Evolutionary conservation across 2,888 invertebrate species (phyloP).

Genomic region (Drosophila hamatofila): DNA sequence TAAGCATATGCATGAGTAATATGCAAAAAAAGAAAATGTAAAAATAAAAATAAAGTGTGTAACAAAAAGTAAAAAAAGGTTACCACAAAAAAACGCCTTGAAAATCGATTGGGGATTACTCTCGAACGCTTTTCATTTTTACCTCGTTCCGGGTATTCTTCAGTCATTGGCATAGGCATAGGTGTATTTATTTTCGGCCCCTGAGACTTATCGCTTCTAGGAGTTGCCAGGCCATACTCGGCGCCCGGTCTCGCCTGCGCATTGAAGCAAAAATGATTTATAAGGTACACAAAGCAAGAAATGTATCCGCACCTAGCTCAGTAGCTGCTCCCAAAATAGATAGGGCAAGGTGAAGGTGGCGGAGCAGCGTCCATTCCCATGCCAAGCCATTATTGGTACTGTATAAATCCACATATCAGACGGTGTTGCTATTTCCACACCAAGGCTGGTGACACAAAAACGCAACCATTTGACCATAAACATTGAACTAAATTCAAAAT

Average conservation of each 20-base stretch:
- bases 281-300: conserved; percentile 70
- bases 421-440: conserved; percentile 42
- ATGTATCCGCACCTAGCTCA: conserved; percentile 58
- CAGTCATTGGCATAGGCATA: conserved; percentile 6
- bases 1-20: conserved; percentile 65
- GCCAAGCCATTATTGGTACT: conserved; percentile 35
- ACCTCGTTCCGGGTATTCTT: conserved; percentile 58
- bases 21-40: conserved; percentile 38
- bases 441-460: conserved; percentile 72
- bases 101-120: conserved; percentile 80
- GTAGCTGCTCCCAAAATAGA: conserved; percentile 26
- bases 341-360: neutral
- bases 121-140: conserved; percentile 72
- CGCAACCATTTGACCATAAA: conserved; percentile 82
- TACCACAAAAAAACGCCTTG: conserved; percentile 49
- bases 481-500: conserved; percentile 82
- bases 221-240: conserved; percentile 24
- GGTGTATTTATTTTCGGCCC: conserved; percentile 70
- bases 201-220: conserved; percentile 48
- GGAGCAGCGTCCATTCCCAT: conserved; percentile 10
- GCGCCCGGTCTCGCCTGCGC: conserved; percentile 57
- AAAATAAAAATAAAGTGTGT: conserved; percentile 7
- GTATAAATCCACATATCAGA: conserved; percentile 14
- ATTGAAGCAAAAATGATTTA: conserved; percentile 77
- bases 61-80: conserved; percentile 44